Percentiles rank a stretch among this genome's conserved stretches.
These are phyloP conservation scores for Cyphomyrmex costatus DNA, from an alignment of 1,140 invertebrate genomes.

Conservation along the genomic window DNA sequence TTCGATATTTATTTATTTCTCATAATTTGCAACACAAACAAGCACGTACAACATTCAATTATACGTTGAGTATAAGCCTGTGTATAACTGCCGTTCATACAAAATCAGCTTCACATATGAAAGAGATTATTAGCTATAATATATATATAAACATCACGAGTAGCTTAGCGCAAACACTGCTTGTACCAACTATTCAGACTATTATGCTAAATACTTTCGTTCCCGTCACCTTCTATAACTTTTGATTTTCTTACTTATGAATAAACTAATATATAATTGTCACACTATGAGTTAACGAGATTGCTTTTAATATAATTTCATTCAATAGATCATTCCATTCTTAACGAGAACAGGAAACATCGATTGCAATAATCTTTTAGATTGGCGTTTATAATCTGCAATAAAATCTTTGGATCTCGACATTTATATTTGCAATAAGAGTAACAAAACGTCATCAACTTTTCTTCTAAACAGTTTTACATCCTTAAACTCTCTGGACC, in stretches of 20 bases:
- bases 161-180: background rate
- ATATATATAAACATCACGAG: constrained; percentile 16
- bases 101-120: constrained; percentile 1
- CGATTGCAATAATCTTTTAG: background rate
- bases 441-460: constrained; percentile 14
- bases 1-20: constrained; percentile 43
- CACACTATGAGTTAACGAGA: background rate
- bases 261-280: constrained; percentile 1
- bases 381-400: background rate
- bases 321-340: background rate
- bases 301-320: background rate
- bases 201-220: constrained; percentile 1
- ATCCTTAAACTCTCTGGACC: constrained; percentile 45
- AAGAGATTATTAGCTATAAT: background rate
- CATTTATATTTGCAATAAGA: constrained; percentile 5
- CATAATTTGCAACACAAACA: constrained; percentile 5
- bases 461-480: background rate
- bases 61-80: background rate
- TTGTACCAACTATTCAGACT: constrained; percentile 17
- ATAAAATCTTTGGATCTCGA: background rate
- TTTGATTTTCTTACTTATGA: constrained; percentile 38
- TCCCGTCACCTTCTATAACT: background rate
- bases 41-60: constrained; percentile 25
- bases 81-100: background rate
- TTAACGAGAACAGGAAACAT: background rate